Evolutionary conservation across 2,888 invertebrate genomes (phyloP).

Genomic region (Drosophila nigricruria): DNA sequence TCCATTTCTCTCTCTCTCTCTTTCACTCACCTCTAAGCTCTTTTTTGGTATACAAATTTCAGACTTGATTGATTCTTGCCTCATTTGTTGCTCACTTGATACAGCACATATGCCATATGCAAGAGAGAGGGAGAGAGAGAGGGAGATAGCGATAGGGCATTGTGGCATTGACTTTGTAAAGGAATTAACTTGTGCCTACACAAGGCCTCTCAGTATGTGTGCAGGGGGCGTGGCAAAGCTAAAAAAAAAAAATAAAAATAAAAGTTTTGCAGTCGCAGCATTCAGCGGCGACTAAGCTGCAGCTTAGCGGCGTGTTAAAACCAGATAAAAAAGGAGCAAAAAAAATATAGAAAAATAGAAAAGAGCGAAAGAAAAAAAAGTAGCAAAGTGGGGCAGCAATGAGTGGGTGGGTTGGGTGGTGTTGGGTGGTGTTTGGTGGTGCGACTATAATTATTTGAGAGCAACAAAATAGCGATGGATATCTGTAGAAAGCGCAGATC

Average conservation of each 20-base stretch:
- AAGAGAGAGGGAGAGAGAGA: not conserved
- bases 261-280: slow-evolving; percentile 51
- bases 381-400: slow-evolving; percentile 4
- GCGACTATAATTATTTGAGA: slow-evolving; percentile 12
- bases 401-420: not conserved
- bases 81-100: not conserved
- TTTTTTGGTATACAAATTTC: not conserved
- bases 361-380: not conserved
- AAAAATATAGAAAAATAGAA: not conserved
- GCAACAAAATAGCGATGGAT: slow-evolving; percentile 16
- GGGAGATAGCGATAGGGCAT: not conserved
- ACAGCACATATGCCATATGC: not conserved
- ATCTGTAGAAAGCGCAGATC: slow-evolving; percentile 1
- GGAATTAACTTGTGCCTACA: slow-evolving; percentile 73
- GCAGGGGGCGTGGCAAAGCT: not conserved
- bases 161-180: slow-evolving; percentile 55
- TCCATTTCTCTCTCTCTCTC: not conserved
- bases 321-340: slow-evolving; percentile 39
- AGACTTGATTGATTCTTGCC: not conserved
- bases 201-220: not conserved
- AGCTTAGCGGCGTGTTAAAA: slow-evolving; percentile 67
- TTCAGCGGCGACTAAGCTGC: slow-evolving; percentile 61
- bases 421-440: not conserved
- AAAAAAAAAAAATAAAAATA: not conserved
- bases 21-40: not conserved